Percentiles rank a stretch among this genome's conserved stretches.
phyloP scores from a whole-genome alignment of 2,797 vertebrate genomes.

The Anomalospiza imberbis region DNA sequence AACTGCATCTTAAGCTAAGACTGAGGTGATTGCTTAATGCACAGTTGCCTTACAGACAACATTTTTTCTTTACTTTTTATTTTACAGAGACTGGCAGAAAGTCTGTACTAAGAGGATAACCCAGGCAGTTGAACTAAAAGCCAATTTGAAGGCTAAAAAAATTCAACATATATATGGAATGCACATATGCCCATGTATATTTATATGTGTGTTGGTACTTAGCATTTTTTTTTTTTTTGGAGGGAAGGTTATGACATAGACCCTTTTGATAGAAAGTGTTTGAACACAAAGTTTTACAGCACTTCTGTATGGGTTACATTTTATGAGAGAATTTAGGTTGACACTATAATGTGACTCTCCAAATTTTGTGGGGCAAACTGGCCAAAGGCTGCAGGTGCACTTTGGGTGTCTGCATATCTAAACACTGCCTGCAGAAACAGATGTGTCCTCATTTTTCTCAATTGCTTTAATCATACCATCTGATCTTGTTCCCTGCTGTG shows the following conservation, averaged over 20 bases:
- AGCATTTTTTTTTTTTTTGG: fast-evolving
- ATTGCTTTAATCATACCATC: neutral
- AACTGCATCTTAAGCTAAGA: neutral
- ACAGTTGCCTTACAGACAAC: neutral
- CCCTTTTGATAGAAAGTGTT: neutral
- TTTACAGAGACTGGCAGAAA: neutral
- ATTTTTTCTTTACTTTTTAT: neutral
- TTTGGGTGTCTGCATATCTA: neutral
- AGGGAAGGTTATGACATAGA: neutral
- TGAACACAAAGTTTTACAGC: neutral
- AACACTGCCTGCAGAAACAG: neutral
- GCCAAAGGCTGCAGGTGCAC: neutral
- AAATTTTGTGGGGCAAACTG: neutral
- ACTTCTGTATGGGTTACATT: neutral
- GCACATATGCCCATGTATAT: neutral
- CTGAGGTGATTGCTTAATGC: neutral
- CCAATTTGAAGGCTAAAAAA: neutral
- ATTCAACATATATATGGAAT: neutral
- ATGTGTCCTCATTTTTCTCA: neutral
- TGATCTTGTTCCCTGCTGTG: neutral
- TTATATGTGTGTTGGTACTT: neutral
- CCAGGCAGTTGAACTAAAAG: neutral
- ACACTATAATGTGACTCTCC: too few species aligned
- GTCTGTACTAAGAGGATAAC: neutral
- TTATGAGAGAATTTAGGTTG: neutral